Evolutionary conservation across 2,113 vertebrate species (phyloP), one percentile per base, ranked within the genome.

Genomic region (Nibea albiflora): DNA sequence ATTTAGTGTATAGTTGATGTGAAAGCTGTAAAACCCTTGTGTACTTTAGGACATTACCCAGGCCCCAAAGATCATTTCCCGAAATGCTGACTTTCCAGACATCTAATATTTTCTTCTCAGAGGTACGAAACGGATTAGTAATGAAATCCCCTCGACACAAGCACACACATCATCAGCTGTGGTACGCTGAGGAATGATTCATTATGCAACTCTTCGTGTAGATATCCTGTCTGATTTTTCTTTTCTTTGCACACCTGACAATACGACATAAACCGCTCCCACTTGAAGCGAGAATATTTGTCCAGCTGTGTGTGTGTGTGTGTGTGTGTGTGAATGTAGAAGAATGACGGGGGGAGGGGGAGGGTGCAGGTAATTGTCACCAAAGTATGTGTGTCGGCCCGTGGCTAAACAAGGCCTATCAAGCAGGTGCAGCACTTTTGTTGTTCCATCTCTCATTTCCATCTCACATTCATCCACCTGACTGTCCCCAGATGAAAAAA

Each of bases 361-460:
- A 28, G 12, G n/a, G 60, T 22, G 74, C 46, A 57, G 73, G 74
- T 78, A 81, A 84, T 86, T 90, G 87, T 87, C 79, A 83, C 46
- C 31, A 6, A 50, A 69, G 44, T 75, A 31, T 85, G 69, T 83
- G 78, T 86, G 78, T 39, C 28, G 76, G 84, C 83, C 64, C 14
- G 5, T 86, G 57, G 87, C 85, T 88, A 85, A 87, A 87, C 84
- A 73, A 52, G 69, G 77, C 82, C 81, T 75, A 84, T 86, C 49
- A 73, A 53, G 68, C 68, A 84, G 80, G 17, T 56, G 79, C 74
- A 35, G 68, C 39, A 1, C 78, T 31, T 81, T 92, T 91, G 85
- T 93, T 81, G 81, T 60, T 83, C 79, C 78, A 71, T 84, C 78
- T 84, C 77, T 89, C 80, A 90, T 88, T 90, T 64, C 70, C 28